Conservation (phyloP, 2,113 vertebrate genomes). For the Prolemur simus region DNA sequence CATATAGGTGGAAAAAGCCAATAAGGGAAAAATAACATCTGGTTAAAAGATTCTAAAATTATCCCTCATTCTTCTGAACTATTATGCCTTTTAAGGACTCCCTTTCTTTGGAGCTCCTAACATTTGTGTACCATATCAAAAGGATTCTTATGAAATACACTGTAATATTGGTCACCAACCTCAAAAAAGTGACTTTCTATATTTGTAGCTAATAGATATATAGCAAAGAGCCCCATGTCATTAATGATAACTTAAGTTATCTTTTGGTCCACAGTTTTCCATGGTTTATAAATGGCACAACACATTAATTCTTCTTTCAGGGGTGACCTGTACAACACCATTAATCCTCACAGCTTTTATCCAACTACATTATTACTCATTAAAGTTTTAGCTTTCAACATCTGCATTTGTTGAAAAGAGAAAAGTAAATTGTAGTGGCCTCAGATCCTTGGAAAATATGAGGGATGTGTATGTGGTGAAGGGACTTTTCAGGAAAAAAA, state of each 20-base stretch:
- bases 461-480: slow-evolving; percentile 54
- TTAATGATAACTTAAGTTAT: slow-evolving; percentile 87
- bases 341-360: slow-evolving; percentile 87
- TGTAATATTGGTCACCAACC: slow-evolving; percentile 71
- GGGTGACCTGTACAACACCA: slow-evolving; percentile 87
- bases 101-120: slow-evolving; percentile 39
- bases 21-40: background rate
- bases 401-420: slow-evolving; percentile 82
- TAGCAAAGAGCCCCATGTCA: slow-evolving; percentile 80
- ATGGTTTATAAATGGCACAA: slow-evolving; percentile 87
- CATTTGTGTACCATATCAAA: slow-evolving; percentile 56
- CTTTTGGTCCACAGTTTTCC: slow-evolving; percentile 84
- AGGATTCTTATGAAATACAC: slow-evolving; percentile 62
- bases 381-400: slow-evolving; percentile 85
- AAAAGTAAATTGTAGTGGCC: slow-evolving; percentile 79
- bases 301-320: slow-evolving; percentile 87
- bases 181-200: slow-evolving; percentile 84
- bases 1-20: background rate
- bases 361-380: slow-evolving; percentile 86
- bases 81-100: slow-evolving; percentile 31
- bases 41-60: background rate
- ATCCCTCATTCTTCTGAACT: slow-evolving; percentile 13
- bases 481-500: slow-evolving; percentile 65
- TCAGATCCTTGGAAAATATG: slow-evolving; percentile 75
- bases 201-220: slow-evolving; percentile 82